Percentiles rank a stretch among this genome's conserved stretches.
phyloP scores from a whole-genome alignment of 2,797 vertebrate genomes.

The Columba guinea region DNA sequence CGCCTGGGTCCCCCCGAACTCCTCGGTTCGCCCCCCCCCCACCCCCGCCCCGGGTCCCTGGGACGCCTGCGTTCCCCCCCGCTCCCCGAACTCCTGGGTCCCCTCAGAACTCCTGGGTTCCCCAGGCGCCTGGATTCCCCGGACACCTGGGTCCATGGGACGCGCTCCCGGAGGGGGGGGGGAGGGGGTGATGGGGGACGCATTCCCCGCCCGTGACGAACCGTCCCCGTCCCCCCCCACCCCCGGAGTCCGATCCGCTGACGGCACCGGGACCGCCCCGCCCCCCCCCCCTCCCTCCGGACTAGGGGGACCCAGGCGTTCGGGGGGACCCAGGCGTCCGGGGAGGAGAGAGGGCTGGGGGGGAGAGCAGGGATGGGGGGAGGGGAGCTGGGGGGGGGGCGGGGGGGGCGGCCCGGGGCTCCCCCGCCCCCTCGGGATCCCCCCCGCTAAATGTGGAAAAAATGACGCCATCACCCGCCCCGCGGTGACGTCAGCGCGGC shows the following conservation, averaged over 20 bases:
- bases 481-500: background rate
- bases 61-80: too few relatives aligned
- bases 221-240: background rate
- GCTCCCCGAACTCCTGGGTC: too few relatives aligned
- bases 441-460: conserved; percentile 27
- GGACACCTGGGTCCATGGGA: too few relatives aligned
- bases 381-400: too few relatives aligned
- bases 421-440: background rate
- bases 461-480: conserved; percentile 14
- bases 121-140: too few relatives aligned
- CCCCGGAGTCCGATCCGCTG: background rate
- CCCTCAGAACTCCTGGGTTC: too few relatives aligned
- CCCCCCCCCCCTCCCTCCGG: background rate
- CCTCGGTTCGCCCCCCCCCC: too few relatives aligned
- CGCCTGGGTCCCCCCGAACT: too few relatives aligned
- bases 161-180: too few relatives aligned
- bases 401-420: background rate
- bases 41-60: too few relatives aligned
- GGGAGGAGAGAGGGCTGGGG: background rate
- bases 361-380: too few relatives aligned
- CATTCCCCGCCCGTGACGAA: background rate
- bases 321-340: background rate
- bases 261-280: background rate
- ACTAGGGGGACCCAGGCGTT: background rate
- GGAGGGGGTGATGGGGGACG: background rate